phyloP scores from a whole-genome alignment of 2,113 vertebrate species.

The Pseudois nayaur region DNA sequence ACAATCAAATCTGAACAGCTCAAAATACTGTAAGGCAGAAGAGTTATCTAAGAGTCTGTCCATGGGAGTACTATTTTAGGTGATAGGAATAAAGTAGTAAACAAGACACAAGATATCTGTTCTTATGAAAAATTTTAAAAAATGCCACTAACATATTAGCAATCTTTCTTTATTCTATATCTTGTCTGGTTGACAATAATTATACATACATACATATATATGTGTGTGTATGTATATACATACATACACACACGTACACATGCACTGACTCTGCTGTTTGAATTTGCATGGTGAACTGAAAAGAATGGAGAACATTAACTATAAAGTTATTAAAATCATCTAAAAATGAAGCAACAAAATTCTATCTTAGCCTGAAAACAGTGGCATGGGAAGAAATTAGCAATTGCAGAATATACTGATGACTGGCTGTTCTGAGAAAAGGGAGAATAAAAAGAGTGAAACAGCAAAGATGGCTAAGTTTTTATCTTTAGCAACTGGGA shows the following conservation, averaged over 20 bases:
- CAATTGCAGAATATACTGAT: neutral
- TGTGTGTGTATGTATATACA: too few relatives aligned
- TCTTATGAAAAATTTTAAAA: neutral
- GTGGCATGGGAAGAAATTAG: neutral
- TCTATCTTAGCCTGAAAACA: neutral
- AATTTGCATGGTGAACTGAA: neutral
- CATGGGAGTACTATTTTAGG: neutral
- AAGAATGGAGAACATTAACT: neutral
- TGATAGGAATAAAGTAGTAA: neutral
- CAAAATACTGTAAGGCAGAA: neutral
- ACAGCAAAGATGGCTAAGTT: neutral
- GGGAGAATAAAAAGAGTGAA: neutral
- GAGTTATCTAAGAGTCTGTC: neutral
- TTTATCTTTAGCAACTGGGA: neutral
- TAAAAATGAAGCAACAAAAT: neutral
- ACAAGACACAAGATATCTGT: neutral
- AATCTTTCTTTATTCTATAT: neutral
- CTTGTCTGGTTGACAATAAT: neutral
- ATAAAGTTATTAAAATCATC: neutral
- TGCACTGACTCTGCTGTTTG: neutral
- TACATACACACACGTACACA: neutral
- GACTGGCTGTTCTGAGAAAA: neutral
- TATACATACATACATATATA: neutral
- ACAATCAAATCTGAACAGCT: neutral
- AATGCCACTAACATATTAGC: neutral